Evolutionary conservation across 2,113 vertebrate species (phyloP), one percentile per base, ranked within the genome.

Genomic region (Mus spicilegus): DNA sequence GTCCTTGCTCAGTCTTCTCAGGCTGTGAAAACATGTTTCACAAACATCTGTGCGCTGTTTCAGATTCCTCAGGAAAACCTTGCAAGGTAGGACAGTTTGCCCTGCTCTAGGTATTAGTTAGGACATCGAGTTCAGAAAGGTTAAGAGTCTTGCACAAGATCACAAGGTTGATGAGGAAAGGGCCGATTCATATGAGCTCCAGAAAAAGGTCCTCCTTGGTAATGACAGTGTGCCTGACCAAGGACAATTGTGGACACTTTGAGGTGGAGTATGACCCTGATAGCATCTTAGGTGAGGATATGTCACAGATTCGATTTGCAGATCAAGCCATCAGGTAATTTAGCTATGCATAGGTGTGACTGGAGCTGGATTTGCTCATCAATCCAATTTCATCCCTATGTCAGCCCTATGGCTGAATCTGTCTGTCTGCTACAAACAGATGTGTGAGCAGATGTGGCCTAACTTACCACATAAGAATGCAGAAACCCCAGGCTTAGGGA

Each of bases 401-500:
- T 69, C 88, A 94, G 49, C 56, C 20, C 69, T 54, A 61, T 19
- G 96, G 22, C 61, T 69, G 72, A 72, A 7, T 84, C 3, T 67
- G 42, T 89, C 73, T 92, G 75, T 91, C 87, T 88, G 75, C 22
- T 95, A 54, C 39, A 61, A 67, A 89, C 5, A 42, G 42, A 42
- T 42, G 2, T 87, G 92, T 82, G 22, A 54, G 91, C 54, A 82
- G 54, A 81, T 65, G 24, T n/a, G 42, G 10, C 24, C 30, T 49
- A 65, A 42, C 16, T 65, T 69, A 73, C 54, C 28, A 28, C 51
- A n/a, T n/a, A 72, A 72, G 67, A 63, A 33, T 22, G 22, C 76
- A 90, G 56, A 70, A 73, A 81, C 46, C 10, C 11, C 33, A 63
- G 56, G 42, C 26, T 85, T 51, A 49, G 78, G 88, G 65, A 69